Conservation (phyloP, 2,888 invertebrate species). For the Diploptera punctata region DNA sequence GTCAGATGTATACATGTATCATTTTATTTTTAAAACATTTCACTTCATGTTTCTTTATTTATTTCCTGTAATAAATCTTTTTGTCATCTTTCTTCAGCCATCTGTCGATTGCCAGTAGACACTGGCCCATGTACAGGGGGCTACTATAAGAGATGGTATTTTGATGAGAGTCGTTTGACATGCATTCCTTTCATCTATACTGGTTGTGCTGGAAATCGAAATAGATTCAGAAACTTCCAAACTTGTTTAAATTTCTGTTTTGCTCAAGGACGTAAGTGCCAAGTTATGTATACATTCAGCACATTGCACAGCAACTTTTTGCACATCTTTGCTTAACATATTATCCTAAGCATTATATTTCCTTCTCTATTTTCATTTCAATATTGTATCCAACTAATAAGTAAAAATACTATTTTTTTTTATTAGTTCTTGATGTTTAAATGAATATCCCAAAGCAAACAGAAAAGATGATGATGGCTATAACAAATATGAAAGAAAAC, state of each 20-base stretch:
- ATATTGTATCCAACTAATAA: too few relatives aligned
- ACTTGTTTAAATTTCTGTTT: constrained; percentile 70
- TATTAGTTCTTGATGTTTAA: too few relatives aligned
- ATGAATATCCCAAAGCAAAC: too few relatives aligned
- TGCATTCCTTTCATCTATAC: constrained; percentile 83
- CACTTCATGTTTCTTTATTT: neutral
- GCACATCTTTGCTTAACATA: too few relatives aligned
- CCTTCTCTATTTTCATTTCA: too few relatives aligned
- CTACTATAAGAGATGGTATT: constrained; percentile 72
- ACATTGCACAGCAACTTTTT: constrained; percentile 31
- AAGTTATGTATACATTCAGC: neutral
- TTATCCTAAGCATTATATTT: too few relatives aligned
- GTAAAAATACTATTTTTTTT: too few relatives aligned
- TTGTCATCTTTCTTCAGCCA: constrained; percentile 54
- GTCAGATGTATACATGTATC: too few relatives aligned
- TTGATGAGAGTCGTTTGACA: constrained; percentile 68
- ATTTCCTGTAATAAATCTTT: neutral
- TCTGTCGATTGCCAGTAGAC: constrained; percentile 69
- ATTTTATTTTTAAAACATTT: neutral
- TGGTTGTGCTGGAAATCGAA: constrained; percentile 88
- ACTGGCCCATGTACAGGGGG: constrained; percentile 65
- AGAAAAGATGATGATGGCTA: too few relatives aligned
- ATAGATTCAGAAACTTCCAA: constrained; percentile 79
- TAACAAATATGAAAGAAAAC: too few relatives aligned
- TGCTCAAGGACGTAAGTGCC: constrained; percentile 37